Conservation (phyloP, 2,797 vertebrate genomes). For the Pseudomugil gertrudae region DNA sequence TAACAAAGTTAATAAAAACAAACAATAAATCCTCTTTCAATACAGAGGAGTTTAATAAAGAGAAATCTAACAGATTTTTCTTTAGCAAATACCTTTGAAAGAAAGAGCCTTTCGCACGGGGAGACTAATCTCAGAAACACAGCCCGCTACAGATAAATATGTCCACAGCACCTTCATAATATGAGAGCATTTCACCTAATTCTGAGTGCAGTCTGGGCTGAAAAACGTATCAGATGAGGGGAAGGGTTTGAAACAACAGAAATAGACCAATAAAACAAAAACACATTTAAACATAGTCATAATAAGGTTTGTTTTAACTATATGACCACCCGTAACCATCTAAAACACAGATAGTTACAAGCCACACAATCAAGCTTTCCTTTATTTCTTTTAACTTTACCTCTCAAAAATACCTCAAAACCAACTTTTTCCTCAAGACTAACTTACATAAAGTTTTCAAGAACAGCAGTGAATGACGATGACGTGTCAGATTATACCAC, state of each 20-base stretch:
- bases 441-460: slow-evolving; percentile 45
- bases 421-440: slow-evolving; percentile 23
- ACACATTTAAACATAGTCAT: slow-evolving; percentile 49
- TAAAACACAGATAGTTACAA: slow-evolving; percentile 40
- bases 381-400: slow-evolving; percentile 21
- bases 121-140: slow-evolving; percentile 13
- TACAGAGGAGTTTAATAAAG: slow-evolving; percentile 42
- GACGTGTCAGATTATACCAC: slow-evolving; percentile 47
- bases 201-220: slow-evolving; percentile 38
- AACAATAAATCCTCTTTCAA: slow-evolving; percentile 35
- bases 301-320: slow-evolving; percentile 40
- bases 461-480: slow-evolving; percentile 47
- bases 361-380: slow-evolving; percentile 41
- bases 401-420: slow-evolving; percentile 38
- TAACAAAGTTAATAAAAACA: slow-evolving; percentile 48
- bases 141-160: slow-evolving; percentile 17
- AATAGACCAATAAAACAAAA: slow-evolving; percentile 43
- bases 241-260: slow-evolving; percentile 24
- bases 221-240: slow-evolving; percentile 23
- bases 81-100: slow-evolving; percentile 21
- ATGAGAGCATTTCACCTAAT: slow-evolving; percentile 21
- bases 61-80: slow-evolving; percentile 16
- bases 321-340: slow-evolving; percentile 29
- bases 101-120: slow-evolving; percentile 12
- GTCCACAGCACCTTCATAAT: slow-evolving; percentile 12